Percentiles rank a stretch among this genome's conserved stretches.
phyloP scores from a whole-genome alignment of 1,140 invertebrate species.

The Anastrepha ludens region DNA sequence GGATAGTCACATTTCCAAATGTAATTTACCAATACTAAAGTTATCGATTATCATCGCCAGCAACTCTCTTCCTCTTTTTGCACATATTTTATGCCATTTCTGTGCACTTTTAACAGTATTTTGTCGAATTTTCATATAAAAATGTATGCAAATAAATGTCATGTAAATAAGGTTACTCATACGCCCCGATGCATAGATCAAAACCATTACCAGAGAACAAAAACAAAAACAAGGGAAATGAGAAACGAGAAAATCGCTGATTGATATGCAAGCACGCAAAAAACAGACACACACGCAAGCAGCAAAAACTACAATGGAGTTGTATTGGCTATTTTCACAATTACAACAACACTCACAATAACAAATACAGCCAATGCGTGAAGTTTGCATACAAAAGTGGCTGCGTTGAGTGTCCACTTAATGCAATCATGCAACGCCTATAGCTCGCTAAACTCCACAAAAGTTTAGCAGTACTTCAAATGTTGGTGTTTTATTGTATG shows the following conservation, averaged over 20 bases:
- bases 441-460: background rate
- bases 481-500: background rate
- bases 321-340: slow-evolving; percentile 7
- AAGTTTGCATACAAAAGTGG: slow-evolving; percentile 41
- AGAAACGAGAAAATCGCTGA: background rate
- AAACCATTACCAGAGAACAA: background rate
- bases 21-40: too few species aligned
- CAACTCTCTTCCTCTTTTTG: background rate
- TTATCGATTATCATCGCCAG: too few species aligned
- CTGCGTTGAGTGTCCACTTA: slow-evolving; percentile 24
- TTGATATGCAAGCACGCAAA: slow-evolving; percentile 17
- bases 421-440: background rate
- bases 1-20: too few species aligned
- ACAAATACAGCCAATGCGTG: background rate
- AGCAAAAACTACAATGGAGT: background rate
- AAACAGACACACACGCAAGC: background rate
- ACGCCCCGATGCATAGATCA: slow-evolving; percentile 3
- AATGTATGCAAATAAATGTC: slow-evolving; percentile 12
- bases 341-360: background rate
- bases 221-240: background rate
- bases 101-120: background rate
- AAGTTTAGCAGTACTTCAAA: background rate
- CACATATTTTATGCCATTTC: background rate
- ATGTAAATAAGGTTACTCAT: slow-evolving; percentile 44
- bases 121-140: slow-evolving; percentile 19